These are phyloP conservation scores for Plotosus lineatus DNA, from an alignment of 2,113 vertebrate species.

Conservation along the genomic window DNA sequence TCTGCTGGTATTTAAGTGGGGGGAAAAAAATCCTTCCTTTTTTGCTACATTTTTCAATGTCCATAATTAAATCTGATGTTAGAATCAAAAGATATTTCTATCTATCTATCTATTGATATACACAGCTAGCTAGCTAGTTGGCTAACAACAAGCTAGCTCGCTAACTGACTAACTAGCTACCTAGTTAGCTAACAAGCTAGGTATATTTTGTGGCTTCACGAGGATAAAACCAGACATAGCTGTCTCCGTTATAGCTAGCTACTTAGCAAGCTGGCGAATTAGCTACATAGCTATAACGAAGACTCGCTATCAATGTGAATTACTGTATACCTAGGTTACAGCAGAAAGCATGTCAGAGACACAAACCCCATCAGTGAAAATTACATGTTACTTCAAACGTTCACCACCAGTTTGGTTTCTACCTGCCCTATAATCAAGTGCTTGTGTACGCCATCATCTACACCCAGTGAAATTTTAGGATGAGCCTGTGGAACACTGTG, in stretches of 20 bases:
- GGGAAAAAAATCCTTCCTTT: not conserved
- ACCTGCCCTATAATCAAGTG: conserved; percentile 1
- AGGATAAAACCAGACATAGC: no score
- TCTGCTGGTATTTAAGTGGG: conserved; percentile 52
- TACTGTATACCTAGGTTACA: not conserved
- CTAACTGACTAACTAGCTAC: no score
- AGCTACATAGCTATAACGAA: no score
- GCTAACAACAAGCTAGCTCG: no score
- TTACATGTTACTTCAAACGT: conserved; percentile 23
- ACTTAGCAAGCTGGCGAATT: no score
- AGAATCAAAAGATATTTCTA: not conserved
- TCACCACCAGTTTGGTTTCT: conserved; percentile 15
- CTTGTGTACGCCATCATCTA: conserved; percentile 5
- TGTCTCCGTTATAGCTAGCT: no score
- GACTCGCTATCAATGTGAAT: no score
- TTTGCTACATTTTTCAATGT: not conserved
- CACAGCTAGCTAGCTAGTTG: no score
- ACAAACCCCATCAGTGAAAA: conserved; percentile 6
- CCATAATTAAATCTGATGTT: not conserved
- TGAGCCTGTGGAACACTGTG: not conserved
- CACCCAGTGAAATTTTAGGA: not conserved
- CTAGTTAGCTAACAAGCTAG: no score
- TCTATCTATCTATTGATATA: no score
- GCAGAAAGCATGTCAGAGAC: conserved; percentile 7
- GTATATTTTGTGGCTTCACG: no score